phyloP scores from a whole-genome alignment of 2,797 vertebrate genomes.

The Buceros bicornis region DNA sequence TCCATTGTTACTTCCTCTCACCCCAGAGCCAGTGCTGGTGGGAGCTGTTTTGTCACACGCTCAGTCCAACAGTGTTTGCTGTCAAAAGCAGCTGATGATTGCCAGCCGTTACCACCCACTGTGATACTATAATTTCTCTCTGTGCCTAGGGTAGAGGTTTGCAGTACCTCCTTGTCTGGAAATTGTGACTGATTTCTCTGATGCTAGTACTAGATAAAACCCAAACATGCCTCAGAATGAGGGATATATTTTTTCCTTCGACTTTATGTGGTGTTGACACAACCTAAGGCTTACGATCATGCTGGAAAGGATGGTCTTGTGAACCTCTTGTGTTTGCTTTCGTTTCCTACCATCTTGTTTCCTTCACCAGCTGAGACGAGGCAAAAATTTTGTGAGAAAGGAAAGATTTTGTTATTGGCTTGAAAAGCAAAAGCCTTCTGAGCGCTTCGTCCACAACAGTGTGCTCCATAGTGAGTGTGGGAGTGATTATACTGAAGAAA shows the following conservation, averaged over 20 bases:
- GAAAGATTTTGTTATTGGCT: neutral
- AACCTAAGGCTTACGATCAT: neutral
- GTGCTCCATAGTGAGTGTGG: neutral
- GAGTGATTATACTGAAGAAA: neutral
- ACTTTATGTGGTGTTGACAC: constrained; percentile 11
- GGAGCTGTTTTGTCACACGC: constrained; percentile 34
- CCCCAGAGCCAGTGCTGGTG: constrained; percentile 5
- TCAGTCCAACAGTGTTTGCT: constrained; percentile 26
- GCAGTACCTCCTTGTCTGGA: constrained; percentile 11
- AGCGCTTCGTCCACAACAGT: neutral
- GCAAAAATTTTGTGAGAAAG: neutral
- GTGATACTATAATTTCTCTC: constrained; percentile 28
- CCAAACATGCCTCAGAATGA: neutral
- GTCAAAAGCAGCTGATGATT: constrained; percentile 45
- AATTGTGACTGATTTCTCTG: constrained; percentile 26
- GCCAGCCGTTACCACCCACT: constrained; percentile 52
- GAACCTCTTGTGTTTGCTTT: neutral
- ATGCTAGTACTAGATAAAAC: neutral
- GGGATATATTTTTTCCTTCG: constrained; percentile 30
- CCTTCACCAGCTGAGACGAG: neutral
- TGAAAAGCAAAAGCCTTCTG: neutral
- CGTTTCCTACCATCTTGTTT: neutral
- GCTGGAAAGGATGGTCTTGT: neutral
- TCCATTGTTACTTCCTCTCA: constrained; percentile 26
- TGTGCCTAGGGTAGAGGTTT: neutral